A percentile compares a stretch with the other conserved stretches of the same genome.
Conservation (phyloP, 2,113 vertebrate genomes). For the Dipodomys stephensi region DNA sequence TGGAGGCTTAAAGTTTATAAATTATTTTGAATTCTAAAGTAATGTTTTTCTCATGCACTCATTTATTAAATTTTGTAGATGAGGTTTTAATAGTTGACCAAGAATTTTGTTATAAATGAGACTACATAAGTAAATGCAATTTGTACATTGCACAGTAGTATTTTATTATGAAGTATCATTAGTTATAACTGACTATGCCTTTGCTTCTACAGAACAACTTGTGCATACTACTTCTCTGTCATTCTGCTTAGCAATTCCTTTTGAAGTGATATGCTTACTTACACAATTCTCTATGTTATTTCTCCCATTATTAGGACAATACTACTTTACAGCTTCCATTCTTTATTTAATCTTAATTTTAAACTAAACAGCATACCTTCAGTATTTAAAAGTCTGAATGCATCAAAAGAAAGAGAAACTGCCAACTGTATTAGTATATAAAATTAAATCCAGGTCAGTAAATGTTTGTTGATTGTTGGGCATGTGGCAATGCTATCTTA, state of each 20-base stretch:
- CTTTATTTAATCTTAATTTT: constrained; percentile 27
- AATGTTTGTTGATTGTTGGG: not conserved
- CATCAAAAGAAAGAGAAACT: constrained; percentile 46
- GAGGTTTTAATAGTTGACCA: not conserved
- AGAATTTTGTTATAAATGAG: not conserved
- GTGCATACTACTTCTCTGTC: not conserved
- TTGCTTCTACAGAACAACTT: not conserved
- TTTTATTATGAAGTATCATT: not conserved
- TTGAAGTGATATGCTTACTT: constrained; percentile 18
- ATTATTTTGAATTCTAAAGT: constrained; percentile 15
- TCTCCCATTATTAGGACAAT: not conserved
- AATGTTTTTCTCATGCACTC: not conserved
- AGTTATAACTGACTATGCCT: not conserved
- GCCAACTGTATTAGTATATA: not conserved
- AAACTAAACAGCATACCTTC: not conserved
- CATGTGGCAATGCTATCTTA: not conserved
- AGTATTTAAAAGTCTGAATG: not conserved
- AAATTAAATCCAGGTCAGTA: constrained; percentile 3
- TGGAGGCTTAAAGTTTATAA: not conserved
- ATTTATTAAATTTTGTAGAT: constrained; percentile 4
- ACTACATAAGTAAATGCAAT: not conserved
- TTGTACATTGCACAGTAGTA: not conserved
- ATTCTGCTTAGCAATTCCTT: not conserved
- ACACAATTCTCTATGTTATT: not conserved
- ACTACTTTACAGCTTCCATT: constrained; percentile 9